These are phyloP conservation scores for Pomatorhinus ruficollis DNA, from an alignment of 2,113 vertebrate genomes.

Conservation along the genomic window DNA sequence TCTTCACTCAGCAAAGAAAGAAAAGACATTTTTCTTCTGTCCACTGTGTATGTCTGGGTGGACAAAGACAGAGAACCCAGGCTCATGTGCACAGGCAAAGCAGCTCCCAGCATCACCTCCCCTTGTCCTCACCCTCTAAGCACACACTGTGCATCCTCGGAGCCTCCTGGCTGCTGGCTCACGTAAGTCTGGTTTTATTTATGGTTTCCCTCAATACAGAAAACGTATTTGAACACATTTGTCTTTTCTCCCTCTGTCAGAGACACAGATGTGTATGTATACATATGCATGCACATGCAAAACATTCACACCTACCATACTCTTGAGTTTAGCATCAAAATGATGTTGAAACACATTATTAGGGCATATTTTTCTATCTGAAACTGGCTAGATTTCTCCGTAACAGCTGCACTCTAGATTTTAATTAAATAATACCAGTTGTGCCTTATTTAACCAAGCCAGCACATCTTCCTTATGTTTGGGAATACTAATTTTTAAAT, in stretches of 20 bases:
- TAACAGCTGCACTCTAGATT: constrained; percentile 59
- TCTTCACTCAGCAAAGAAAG: constrained; percentile 35
- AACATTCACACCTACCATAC: background rate
- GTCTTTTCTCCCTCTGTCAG: background rate
- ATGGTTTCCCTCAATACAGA: background rate
- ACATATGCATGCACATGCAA: background rate
- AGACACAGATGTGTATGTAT: background rate
- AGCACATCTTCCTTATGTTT: constrained; percentile 54
- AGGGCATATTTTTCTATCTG: constrained; percentile 48
- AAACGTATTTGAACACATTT: background rate
- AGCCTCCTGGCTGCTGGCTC: background rate
- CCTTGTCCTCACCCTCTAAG: background rate
- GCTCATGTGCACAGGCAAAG: background rate
- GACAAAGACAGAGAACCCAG: background rate
- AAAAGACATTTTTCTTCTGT: constrained; percentile 11
- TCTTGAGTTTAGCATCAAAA: constrained; percentile 8
- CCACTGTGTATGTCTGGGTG: background rate
- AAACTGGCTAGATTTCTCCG: constrained; percentile 38
- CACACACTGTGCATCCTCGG: background rate
- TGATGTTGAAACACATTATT: constrained; percentile 7
- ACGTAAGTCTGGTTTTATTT: background rate
- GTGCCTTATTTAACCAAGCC: constrained; percentile 64
- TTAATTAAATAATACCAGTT: constrained; percentile 71
- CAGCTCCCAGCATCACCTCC: background rate
- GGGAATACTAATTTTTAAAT: constrained; percentile 38